A percentile compares a stretch with the other conserved stretches of the same genome.
These are phyloP conservation scores for Macropodus opercularis DNA, from an alignment of 2,797 vertebrate species.

Conservation along the genomic window DNA sequence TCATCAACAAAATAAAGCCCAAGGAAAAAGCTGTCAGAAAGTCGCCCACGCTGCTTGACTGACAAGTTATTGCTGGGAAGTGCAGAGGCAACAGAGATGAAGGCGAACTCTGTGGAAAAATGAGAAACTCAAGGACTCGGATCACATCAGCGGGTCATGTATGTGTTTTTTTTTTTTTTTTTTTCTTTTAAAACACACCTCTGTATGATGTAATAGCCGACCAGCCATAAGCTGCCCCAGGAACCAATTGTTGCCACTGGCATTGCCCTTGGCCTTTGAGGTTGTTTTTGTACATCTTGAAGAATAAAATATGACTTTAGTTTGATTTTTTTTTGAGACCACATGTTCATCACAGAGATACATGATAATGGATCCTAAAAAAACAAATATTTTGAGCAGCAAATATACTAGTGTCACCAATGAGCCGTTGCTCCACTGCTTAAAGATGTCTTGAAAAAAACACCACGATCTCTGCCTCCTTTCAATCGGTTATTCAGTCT, in stretches of 20 bases:
- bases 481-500: too few relatives aligned
- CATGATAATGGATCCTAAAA: conserved; percentile 9
- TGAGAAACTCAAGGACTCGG: conserved; percentile 14
- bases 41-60: conserved; percentile 42
- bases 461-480: conserved; percentile 5
- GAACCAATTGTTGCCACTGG: conserved; percentile 47
- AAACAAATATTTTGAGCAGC: too few relatives aligned
- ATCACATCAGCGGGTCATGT: conserved; percentile 21
- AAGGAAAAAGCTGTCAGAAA: conserved; percentile 54
- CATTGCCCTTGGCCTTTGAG: conserved; percentile 38
- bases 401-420: conserved; percentile 5
- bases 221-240: conserved; percentile 24
- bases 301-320: conserved; percentile 24
- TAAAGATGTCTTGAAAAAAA: conserved; percentile 19
- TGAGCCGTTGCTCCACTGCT: conserved; percentile 20
- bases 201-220: conserved; percentile 34
- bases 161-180: too few relatives aligned
- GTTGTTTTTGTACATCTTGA: conserved; percentile 36
- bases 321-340: conserved; percentile 35
- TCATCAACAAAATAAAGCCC: conserved; percentile 45
- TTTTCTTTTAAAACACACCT: too few relatives aligned
- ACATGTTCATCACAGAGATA: conserved; percentile 1
- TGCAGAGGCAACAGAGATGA: conserved; percentile 16
- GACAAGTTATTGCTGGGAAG: conserved; percentile 40
- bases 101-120: conserved; percentile 29